These are phyloP conservation scores for Tricholauxania praeusta DNA, from an alignment of 2,888 invertebrate species.

Conservation along the genomic window DNA sequence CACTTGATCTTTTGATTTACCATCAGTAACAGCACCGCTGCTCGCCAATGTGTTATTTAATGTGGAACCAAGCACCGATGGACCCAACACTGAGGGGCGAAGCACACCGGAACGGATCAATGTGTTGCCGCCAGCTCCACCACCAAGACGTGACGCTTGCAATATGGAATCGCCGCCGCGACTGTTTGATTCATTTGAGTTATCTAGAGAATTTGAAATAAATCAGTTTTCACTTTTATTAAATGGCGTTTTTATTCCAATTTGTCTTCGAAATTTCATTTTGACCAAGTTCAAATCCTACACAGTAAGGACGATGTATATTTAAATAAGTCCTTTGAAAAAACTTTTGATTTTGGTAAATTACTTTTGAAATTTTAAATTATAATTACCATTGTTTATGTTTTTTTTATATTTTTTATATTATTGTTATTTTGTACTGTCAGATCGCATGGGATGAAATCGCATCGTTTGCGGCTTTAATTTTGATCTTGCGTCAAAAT, in stretches of 20 bases:
- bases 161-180: conserved; percentile 58
- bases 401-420: no score
- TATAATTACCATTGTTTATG: conserved; percentile 64
- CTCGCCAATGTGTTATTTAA: conserved; percentile 35
- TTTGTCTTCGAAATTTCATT: conserved; percentile 1
- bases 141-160: conserved; percentile 60
- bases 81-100: conserved; percentile 61
- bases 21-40: conserved; percentile 47
- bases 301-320: no score
- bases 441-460: no score
- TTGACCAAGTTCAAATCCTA: not conserved
- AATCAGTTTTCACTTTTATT: conserved; percentile 19
- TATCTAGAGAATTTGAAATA: conserved; percentile 53
- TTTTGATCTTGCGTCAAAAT: no score
- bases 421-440: no score
- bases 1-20: conserved; percentile 46
- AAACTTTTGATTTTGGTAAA: no score
- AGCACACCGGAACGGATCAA: conserved; percentile 58
- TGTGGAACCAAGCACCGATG: conserved; percentile 55
- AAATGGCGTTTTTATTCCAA: not conserved
- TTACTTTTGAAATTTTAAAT: no score
- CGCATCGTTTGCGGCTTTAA: no score
- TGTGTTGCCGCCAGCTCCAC: conserved; percentile 46
- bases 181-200: conserved; percentile 64
- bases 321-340: no score